Evolutionary conservation across 1,140 invertebrate species (phyloP).

Genomic region (Drosophila arawakana): DNA sequence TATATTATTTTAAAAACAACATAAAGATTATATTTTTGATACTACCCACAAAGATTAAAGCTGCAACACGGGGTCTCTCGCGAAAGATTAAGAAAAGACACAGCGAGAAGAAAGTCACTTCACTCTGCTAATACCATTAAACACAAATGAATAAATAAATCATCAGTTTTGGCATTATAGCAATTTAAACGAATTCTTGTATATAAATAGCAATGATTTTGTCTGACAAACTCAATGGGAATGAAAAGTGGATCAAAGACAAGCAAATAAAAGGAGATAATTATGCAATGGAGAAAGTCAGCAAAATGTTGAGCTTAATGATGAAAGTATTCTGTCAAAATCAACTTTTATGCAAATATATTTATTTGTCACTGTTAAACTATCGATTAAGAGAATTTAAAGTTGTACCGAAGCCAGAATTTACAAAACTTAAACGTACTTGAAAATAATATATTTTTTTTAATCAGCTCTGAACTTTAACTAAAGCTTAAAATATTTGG

Average conservation of each 20-base stretch:
- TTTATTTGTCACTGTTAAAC: too few relatives aligned
- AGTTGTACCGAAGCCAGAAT: too few relatives aligned
- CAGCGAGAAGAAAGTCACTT: slow-evolving; percentile 8
- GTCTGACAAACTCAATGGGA: background rate
- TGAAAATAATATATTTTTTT: too few relatives aligned
- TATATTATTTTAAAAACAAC: slow-evolving; percentile 1
- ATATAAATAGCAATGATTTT: background rate
- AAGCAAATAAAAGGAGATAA: background rate
- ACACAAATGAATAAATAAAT: slow-evolving; percentile 2
- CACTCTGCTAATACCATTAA: slow-evolving; percentile 20
- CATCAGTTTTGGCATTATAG: slow-evolving; percentile 4
- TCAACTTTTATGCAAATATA: too few relatives aligned
- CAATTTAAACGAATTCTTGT: background rate
- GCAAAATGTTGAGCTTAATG: background rate
- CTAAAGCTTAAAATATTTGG: slow-evolving; percentile 12
- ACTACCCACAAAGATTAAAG: slow-evolving; percentile 11
- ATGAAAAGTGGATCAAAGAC: background rate
- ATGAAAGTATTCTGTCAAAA: too few relatives aligned
- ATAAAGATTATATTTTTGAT: slow-evolving; percentile 34
- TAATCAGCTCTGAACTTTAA: background rate
- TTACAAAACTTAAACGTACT: too few relatives aligned
- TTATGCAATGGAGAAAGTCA: background rate
- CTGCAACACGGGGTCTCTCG: background rate
- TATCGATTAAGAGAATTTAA: too few relatives aligned
- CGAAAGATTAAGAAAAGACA: slow-evolving; percentile 30